These are phyloP conservation scores for Lasioglossum lativentre DNA, from an alignment of 2,888 invertebrate species.

Conservation along the genomic window DNA sequence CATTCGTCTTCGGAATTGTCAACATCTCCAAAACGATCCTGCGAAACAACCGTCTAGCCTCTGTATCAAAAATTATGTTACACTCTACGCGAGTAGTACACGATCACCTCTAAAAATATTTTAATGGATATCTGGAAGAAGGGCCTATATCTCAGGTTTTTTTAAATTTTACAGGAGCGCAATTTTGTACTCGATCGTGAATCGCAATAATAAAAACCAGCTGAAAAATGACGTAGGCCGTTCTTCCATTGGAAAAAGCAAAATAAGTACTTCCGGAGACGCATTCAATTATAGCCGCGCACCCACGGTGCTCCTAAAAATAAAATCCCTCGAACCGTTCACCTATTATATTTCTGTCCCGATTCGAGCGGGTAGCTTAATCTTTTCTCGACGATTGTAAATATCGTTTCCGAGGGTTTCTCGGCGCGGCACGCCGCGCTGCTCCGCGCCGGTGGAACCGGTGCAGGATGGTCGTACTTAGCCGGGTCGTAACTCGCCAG, in stretches of 20 bases:
- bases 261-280: too few relatives aligned
- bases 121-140: too few relatives aligned
- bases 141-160: too few relatives aligned
- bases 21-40: background rate
- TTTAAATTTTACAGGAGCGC: too few relatives aligned
- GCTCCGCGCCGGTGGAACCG: background rate
- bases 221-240: too few relatives aligned
- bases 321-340: background rate
- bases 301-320: background rate
- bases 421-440: too few relatives aligned
- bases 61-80: background rate
- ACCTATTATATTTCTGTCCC: background rate
- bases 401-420: background rate
- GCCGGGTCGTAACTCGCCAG: conserved; percentile 36
- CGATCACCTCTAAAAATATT: too few relatives aligned
- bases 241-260: too few relatives aligned
- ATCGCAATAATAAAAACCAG: too few relatives aligned
- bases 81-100: too few relatives aligned
- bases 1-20: background rate
- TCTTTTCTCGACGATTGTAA: background rate
- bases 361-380: background rate
- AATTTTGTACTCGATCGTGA: too few relatives aligned
- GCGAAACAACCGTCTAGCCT: background rate
- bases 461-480: conserved; percentile 16
- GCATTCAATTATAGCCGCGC: too few relatives aligned